Conservation (phyloP, 1,140 invertebrate species). For the Eubasilissa regina region DNA sequence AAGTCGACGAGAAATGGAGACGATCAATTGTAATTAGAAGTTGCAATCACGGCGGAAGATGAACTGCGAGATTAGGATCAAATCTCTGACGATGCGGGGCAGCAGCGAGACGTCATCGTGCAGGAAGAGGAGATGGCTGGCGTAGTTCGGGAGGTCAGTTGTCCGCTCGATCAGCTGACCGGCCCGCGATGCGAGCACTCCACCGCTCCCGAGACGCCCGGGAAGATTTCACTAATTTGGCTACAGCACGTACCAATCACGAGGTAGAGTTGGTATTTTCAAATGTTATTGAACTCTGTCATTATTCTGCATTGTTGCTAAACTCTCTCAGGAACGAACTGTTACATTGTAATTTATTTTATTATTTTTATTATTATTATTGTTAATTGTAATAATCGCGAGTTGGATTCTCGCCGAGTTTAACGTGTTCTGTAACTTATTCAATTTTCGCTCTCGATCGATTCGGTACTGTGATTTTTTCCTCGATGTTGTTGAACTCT, state of each 20-base stretch:
- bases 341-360: neutral
- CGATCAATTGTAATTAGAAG: neutral
- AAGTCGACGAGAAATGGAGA: neutral
- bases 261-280: neutral
- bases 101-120: slow-evolving; percentile 49
- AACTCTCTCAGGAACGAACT: slow-evolving; percentile 1
- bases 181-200: neutral
- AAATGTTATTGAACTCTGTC: slow-evolving; percentile 19
- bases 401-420: slow-evolving; percentile 13
- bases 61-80: slow-evolving; percentile 32
- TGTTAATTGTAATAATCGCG: slow-evolving; percentile 2
- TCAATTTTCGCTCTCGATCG: slow-evolving; percentile 23
- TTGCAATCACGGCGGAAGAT: neutral
- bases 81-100: slow-evolving; percentile 37
- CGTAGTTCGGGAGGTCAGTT: slow-evolving; percentile 3
- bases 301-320: neutral
- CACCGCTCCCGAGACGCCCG: neutral
- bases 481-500: slow-evolving; percentile 38
- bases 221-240: neutral
- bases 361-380: slow-evolving; percentile 19
- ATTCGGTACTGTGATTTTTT: slow-evolving; percentile 45
- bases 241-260: neutral
- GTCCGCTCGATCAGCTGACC: neutral
- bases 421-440: slow-evolving; percentile 13
- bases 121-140: slow-evolving; percentile 39